Conservation (phyloP, 2,888 invertebrate genomes). For the Drosophila greeni region DNA sequence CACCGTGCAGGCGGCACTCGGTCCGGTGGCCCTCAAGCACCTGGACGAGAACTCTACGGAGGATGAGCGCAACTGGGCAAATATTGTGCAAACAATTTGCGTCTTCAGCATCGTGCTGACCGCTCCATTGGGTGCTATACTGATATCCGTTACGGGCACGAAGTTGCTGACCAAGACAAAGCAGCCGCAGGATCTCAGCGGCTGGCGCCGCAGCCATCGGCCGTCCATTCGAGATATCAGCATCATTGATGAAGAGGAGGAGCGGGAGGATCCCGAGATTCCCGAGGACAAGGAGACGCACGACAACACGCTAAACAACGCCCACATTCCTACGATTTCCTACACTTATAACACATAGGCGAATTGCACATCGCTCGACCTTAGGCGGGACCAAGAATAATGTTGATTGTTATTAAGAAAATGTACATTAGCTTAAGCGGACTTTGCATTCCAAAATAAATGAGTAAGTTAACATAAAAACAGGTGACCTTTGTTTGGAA, state of each 20-base stretch:
- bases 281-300: slow-evolving; percentile 75
- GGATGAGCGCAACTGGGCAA: slow-evolving; percentile 82
- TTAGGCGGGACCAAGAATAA: slow-evolving; percentile 13
- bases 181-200: slow-evolving; percentile 83
- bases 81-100: slow-evolving; percentile 86
- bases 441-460: slow-evolving; percentile 33
- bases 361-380: background rate
- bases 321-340: slow-evolving; percentile 65
- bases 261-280: slow-evolving; percentile 81
- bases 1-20: slow-evolving; percentile 96
- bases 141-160: slow-evolving; percentile 89
- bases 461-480: slow-evolving; percentile 18
- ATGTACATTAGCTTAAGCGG: slow-evolving; percentile 29
- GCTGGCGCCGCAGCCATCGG: slow-evolving; percentile 89
- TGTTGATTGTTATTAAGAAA: slow-evolving; percentile 42
- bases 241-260: slow-evolving; percentile 90
- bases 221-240: slow-evolving; percentile 92
- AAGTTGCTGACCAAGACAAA: slow-evolving; percentile 88
- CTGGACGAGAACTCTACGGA: slow-evolving; percentile 80
- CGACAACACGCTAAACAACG: slow-evolving; percentile 76
- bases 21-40: slow-evolving; percentile 86
- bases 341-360: slow-evolving; percentile 63
- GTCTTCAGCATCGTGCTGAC: slow-evolving; percentile 91
- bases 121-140: slow-evolving; percentile 89
- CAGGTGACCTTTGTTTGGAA: background rate